Evolutionary conservation across 2,113 vertebrate species (phyloP), one percentile per base, ranked within the genome.

Genomic region (Coturnix japonica): DNA sequence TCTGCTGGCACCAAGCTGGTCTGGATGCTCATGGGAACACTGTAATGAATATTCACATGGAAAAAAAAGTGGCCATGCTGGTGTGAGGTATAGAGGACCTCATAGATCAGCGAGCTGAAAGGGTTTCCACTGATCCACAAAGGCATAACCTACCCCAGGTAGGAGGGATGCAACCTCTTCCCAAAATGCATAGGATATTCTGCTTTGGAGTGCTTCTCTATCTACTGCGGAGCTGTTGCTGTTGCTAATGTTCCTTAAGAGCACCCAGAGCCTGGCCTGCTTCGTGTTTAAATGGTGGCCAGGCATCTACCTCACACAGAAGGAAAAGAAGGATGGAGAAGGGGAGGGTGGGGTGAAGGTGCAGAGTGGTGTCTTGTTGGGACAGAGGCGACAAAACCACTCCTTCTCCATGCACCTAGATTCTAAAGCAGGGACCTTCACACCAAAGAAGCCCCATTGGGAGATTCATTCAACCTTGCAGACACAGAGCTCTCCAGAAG

Each of bases 1-100:
- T 23, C 91, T 83, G 88, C 65, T 92, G 83, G 41, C 30, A 74
- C 63, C 70, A 63, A 93, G 76, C 90, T 59, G 66, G 78, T 93
- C 83, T 63, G 0, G 33, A 8, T 71, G 60, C 67, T 63, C 1
- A 33, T 3, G 7, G 59, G 56, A 64, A 64, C 46, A 19, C 17
- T 11, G 8, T 35, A 5, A 5, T 12, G 37, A 60, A 60, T 23
- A 21, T 56, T 67, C 21, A 21, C 15, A 16, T 61, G 37, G n/a
- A 33, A 73, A 66, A 66, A 85, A 57, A 54, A 53, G 72, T 31
- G 6, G 22, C 57, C 39, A n/a, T 18, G 23, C 1, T 11, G 72
- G 71, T 13, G 39, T 67, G 54, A 71, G 39, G 17, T 61, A 33
- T 0, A 2, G 31, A 54, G 85, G 78, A 25, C 37, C 47, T 54